phyloP scores from a whole-genome alignment of 2,113 vertebrate genomes.

The Lepisosteus osseus region DNA sequence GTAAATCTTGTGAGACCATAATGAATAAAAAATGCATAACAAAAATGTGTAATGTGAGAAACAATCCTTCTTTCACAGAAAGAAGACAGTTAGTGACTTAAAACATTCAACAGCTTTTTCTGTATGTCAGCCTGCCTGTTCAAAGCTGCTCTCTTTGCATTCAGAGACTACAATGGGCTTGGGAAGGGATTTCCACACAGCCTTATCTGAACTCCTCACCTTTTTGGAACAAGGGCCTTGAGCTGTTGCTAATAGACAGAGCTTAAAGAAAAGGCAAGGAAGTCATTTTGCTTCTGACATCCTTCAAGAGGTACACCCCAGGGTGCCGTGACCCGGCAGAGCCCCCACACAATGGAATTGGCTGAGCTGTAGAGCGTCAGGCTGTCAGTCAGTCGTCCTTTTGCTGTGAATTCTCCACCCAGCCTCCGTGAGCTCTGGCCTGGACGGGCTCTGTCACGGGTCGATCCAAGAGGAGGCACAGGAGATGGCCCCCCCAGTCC shows the following conservation, averaged over 20 bases:
- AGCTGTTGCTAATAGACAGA: constrained; percentile 28
- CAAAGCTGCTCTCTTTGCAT: constrained; percentile 33
- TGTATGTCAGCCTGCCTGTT: constrained; percentile 23
- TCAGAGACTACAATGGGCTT: constrained; percentile 54
- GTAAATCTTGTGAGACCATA: constrained; percentile 32
- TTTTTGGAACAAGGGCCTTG: constrained; percentile 33
- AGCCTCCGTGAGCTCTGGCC: no score
- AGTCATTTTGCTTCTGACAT: constrained; percentile 44
- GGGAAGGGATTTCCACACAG: constrained; percentile 49
- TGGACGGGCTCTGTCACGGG: no score
- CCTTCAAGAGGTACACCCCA: constrained; percentile 36
- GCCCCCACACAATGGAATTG: constrained; percentile 44
- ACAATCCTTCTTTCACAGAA: constrained; percentile 26
- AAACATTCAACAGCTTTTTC: constrained; percentile 28
- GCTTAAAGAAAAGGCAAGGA: constrained; percentile 33
- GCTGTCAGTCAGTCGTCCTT: constrained; percentile 37
- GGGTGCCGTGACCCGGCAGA: constrained; percentile 24
- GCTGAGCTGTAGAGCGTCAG: constrained; percentile 30
- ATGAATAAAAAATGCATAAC: constrained; percentile 24
- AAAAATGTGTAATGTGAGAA: constrained; percentile 28
- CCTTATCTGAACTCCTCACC: constrained; percentile 56
- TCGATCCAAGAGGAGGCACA: no score
- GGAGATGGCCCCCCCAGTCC: no score
- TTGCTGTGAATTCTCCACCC: constrained; percentile 16
- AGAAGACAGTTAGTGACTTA: constrained; percentile 7